Base-by-base conservation (phyloP, 2,888 invertebrate genomes). In the Melanostoma mellinum region DNA sequence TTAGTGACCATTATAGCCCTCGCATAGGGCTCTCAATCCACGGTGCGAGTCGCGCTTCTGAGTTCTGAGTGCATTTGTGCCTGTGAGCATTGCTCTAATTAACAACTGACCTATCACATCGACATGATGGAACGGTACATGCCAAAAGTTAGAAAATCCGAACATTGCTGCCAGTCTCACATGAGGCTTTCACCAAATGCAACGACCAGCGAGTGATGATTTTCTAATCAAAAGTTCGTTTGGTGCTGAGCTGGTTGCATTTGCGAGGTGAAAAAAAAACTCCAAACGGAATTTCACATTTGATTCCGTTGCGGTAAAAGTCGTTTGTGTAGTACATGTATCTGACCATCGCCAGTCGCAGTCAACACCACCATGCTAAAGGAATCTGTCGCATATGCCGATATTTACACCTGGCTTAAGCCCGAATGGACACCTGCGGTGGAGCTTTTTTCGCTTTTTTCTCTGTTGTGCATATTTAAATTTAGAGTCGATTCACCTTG, bases 211-310 rank as follows among this genome's bases (percentile, higher is more conserved):
- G 20, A 20, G 20, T 20, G 20, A 20, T 20, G 50, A 61, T 61
- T 74, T 74, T 48, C 79, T 78, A 78, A 82, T 82, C 78, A 77
- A 82, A 82, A 78, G 63, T 78, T 74, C 58, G 53, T 63, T 68
- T 9, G 20, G 61, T 30, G 20, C 3, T 58, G 58, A 9, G 52
- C 36, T 20, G 20, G 79, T 20, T 40, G 50, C 20, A 20, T 76
- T 32, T 33, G 5, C 38, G 4, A 2, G 33, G 30, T 44, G 20
- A 36, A 36, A 55, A 63, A 50, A 33, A 46, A 53, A 60, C 10
- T 67, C 67, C 58, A 58, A 53, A 67, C 35, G 55, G 60, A 52
- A 73, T 77, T 77, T 82, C 63, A 40, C 77, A 77, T 77, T 73
- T 63, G 77, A 82, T 77, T 73, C 56, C 35, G 55, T 52, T 71